A percentile compares a stretch with the other conserved stretches of the same genome.
Evolutionary conservation across 2,113 vertebrate genomes (phyloP).

Genomic region (Numenius arquata): DNA sequence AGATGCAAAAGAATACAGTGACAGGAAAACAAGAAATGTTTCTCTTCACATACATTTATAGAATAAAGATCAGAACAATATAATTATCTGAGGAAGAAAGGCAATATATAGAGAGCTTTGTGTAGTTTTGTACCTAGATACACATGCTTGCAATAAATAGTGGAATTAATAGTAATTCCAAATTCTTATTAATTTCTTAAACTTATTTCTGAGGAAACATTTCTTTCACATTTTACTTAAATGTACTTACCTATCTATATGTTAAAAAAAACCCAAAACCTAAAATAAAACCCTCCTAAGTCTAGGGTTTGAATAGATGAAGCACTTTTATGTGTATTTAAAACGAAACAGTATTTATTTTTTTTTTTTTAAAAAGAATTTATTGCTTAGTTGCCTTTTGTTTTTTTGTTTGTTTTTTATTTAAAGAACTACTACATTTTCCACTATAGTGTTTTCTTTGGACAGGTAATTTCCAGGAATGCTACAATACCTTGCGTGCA

Average conservation of each 20-base stretch:
- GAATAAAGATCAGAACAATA: background rate
- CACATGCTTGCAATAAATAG: background rate
- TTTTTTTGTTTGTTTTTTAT: background rate
- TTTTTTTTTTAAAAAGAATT: background rate
- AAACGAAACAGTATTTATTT: background rate
- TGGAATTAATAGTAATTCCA: background rate
- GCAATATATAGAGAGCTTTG: background rate
- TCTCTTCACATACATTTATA: background rate
- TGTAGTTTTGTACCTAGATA: background rate
- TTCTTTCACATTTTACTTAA: background rate
- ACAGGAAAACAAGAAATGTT: background rate
- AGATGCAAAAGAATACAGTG: background rate
- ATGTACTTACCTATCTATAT: background rate
- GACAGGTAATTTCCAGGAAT: background rate
- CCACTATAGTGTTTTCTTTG: background rate
- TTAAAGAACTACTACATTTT: background rate
- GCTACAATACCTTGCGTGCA: background rate
- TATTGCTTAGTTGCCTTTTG: background rate
- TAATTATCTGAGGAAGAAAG: background rate
- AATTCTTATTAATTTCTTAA: background rate
- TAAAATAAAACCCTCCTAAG: background rate
- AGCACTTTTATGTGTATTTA: background rate
- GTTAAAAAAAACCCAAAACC: background rate
- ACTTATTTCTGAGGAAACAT: background rate
- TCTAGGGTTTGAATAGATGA: background rate